These are phyloP conservation scores for Cephalopachus bancanus DNA, from an alignment of 2,797 vertebrate species.

Conservation along the genomic window DNA sequence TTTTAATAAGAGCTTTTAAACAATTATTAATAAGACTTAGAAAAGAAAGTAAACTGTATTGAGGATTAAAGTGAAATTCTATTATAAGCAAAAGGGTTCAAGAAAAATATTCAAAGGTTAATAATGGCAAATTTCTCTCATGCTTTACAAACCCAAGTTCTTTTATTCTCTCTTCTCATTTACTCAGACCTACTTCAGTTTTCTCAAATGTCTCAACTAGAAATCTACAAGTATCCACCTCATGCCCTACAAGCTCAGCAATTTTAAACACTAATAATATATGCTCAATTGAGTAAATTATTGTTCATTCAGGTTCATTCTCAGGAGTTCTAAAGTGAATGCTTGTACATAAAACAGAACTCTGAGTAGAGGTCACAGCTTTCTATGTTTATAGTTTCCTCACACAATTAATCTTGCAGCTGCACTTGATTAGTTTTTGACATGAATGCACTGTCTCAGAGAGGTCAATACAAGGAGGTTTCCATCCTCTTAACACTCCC, in stretches of 20 bases:
- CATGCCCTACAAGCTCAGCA: constrained; percentile 2
- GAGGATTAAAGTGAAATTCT: constrained; percentile 61
- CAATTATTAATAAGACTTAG: constrained; percentile 14
- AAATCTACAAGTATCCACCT: not conserved
- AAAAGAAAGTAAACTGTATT: constrained; percentile 34
- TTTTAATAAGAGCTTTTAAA: constrained; percentile 55
- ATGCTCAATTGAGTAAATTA: constrained; percentile 56
- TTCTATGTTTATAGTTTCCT: constrained; percentile 73
- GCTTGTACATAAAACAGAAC: constrained; percentile 67
- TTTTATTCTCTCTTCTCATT: constrained; percentile 40
- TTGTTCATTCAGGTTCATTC: constrained; percentile 36
- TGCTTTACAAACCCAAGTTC: constrained; percentile 11
- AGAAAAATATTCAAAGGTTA: constrained; percentile 58
- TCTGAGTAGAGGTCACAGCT: constrained; percentile 61
- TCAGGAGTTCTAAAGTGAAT: constrained; percentile 64
- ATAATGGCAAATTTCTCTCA: constrained; percentile 53
- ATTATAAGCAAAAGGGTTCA: not conserved
- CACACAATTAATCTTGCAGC: constrained; percentile 77
- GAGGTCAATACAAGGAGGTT: constrained; percentile 69
- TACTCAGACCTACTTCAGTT: constrained; percentile 15
- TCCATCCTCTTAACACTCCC: constrained; percentile 71
- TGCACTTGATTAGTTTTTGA: constrained; percentile 80
- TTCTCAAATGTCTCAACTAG: constrained; percentile 37
- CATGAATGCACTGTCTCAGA: constrained; percentile 63
- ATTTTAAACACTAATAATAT: constrained; percentile 53